Conservation (phyloP, 2,797 vertebrate genomes). For the Tenualosa ilisha region DNA sequence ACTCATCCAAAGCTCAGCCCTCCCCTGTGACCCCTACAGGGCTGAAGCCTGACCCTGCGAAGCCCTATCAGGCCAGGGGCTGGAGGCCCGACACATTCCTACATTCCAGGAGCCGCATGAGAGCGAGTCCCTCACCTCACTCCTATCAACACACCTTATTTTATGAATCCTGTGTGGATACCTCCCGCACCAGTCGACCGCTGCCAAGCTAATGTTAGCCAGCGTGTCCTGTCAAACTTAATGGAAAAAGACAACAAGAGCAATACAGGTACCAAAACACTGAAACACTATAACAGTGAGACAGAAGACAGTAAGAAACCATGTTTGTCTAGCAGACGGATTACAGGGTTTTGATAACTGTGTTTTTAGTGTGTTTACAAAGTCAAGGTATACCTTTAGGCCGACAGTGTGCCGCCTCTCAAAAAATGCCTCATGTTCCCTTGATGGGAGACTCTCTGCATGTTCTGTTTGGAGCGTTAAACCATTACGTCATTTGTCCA, state of each 20-base stretch:
- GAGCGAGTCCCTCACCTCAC: background rate
- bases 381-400: background rate
- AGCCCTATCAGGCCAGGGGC: background rate
- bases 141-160: background rate
- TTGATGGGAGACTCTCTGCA: background rate
- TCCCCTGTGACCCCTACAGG: background rate
- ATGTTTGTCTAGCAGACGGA: background rate
- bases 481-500: background rate
- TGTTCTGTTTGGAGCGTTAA: background rate
- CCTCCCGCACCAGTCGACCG: background rate
- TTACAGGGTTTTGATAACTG: background rate
- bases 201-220: background rate
- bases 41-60: background rate
- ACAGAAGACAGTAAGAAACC: background rate
- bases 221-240: background rate
- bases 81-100: background rate
- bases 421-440: background rate
- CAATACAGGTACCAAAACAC: no score
- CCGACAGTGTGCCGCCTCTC: background rate
- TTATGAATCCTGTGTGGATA: background rate
- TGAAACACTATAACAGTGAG: background rate
- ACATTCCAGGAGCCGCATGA: background rate
- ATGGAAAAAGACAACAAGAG: background rate
- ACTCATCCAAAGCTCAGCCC: background rate
- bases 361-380: background rate